Base-by-base conservation (phyloP, 2,113 vertebrate species). In the Syngnathoides biaculeatus region DNA sequence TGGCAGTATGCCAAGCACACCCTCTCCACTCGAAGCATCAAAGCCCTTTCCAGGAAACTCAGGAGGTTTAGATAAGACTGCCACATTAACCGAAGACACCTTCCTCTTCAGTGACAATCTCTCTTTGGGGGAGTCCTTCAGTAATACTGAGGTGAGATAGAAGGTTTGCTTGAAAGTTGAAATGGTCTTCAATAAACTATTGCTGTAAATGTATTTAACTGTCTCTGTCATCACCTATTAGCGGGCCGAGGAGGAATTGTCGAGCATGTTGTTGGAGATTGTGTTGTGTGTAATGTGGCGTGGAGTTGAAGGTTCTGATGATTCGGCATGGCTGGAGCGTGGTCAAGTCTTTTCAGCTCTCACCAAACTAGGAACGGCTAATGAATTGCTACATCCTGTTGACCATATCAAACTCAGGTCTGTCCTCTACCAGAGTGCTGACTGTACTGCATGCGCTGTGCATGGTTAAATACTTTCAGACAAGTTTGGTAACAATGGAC, bases 321-420 rank as follows among this genome's bases (percentile, higher is more conserved):
- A 95, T 24, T 83, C 81, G 4, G 92, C 95, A 40, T 99, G 97
- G 97, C 79, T 94, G 79, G 95, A 98, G 84, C 91, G 96, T 10
- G 97, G 97, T 15, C 96, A 99, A 71, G 95, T 99, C 30, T 98
- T 99, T 88, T 96, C 97, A 2, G 95, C 97, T 35, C 92, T 99
- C 60, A 94, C 93, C 76, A 98, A 95, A 84, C 87, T 97, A 72
- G 94, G 93, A 48, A 92, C 93, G 1, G 90, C 94, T 79, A 95
- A 94, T 10, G 95, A 97, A 50, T 86, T 99, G 69, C 88, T 98
- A 64, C 90, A 86, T 64, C 94, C 97, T 11, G 93, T 95, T 17
- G 94, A 97, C 90, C 95, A 96, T 79, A 94, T 99, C 87, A 99
- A 98, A 86, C 93, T 96, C 69, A 92, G 78, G 97, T 98, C 78